A percentile compares a stretch with the other conserved stretches of the same genome.
Evolutionary conservation across 2,888 invertebrate species (phyloP).

Genomic region (Drosophila tanythrix): DNA sequence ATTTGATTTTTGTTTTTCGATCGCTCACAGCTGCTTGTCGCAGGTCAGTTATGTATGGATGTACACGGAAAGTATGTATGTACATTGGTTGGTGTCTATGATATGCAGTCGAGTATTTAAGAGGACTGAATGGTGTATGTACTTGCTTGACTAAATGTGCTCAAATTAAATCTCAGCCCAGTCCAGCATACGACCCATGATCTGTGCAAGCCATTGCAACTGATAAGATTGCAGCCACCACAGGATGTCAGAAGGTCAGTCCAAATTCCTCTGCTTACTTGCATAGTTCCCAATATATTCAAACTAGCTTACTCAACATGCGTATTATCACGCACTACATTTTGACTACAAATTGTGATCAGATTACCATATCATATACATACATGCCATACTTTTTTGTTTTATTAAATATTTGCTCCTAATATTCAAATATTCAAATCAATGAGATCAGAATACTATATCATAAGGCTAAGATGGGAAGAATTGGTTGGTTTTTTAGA

Average conservation of each 20-base stretch:
- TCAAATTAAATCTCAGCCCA: background rate
- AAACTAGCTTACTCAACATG: background rate
- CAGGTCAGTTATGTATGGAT: slow-evolving; percentile 38
- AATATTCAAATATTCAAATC: background rate
- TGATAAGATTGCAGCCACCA: background rate
- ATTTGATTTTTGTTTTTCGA: slow-evolving; percentile 19
- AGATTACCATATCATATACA: too few species aligned
- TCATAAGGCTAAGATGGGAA: background rate
- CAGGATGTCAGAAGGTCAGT: slow-evolving; percentile 8
- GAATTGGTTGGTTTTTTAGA: background rate
- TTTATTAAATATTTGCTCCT: background rate
- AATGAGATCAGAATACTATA: background rate
- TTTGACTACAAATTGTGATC: too few species aligned
- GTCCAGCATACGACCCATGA: background rate
- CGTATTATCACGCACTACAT: background rate
- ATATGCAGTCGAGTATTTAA: background rate
- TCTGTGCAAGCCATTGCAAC: background rate
- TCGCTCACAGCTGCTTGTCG: slow-evolving; percentile 38
- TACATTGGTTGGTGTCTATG: slow-evolving; percentile 1
- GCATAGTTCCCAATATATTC: too few species aligned
- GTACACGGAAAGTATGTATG: background rate
- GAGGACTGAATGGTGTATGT: background rate
- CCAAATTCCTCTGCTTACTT: background rate
- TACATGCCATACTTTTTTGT: too few species aligned
- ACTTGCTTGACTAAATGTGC: background rate